Percentiles rank a stretch among this genome's conserved stretches.
Conservation (phyloP, 2,113 vertebrate species). For the Hippoglossus stenolepis region DNA sequence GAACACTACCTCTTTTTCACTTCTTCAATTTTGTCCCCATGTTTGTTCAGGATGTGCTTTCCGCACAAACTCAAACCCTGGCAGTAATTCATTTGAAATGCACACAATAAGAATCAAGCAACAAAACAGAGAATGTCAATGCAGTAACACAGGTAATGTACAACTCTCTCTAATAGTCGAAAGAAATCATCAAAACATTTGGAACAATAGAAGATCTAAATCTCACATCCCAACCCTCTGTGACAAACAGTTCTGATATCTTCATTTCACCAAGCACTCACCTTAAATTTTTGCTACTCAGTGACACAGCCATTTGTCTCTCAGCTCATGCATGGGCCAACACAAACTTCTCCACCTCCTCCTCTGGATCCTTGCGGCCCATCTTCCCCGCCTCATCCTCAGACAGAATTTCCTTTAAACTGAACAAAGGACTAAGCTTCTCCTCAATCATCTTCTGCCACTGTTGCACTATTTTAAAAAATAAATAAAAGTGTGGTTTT, state of each 20-base stretch:
- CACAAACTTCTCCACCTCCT: conserved; percentile 95
- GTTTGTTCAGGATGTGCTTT: conserved; percentile 96
- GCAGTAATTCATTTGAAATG: conserved; percentile 15
- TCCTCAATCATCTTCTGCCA: conserved; percentile 94
- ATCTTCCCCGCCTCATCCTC: conserved; percentile 92
- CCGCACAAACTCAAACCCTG: conserved; percentile 95
- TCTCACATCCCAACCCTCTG: not conserved
- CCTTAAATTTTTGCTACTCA: conserved; percentile 98
- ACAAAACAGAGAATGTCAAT: not conserved
- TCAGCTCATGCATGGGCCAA: conserved; percentile 91
- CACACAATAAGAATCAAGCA: not conserved
- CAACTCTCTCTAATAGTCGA: not conserved
- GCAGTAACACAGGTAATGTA: not conserved
- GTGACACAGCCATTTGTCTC: conserved; percentile 95
- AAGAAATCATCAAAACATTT: not conserved
- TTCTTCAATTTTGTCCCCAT: conserved; percentile 93
- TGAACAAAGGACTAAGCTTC: conserved; percentile 87
- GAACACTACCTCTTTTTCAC: conserved; percentile 92
- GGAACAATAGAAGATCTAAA: not conserved
- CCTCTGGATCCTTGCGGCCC: conserved; percentile 91
- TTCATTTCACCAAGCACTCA: too few relatives aligned
- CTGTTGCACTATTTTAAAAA: conserved; percentile 79
- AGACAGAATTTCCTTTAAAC: conserved; percentile 87
- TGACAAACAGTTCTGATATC: too few relatives aligned
- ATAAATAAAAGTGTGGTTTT: not conserved